Base-by-base conservation (phyloP, 2,888 invertebrate genomes). In the Lypha dubia region DNA sequence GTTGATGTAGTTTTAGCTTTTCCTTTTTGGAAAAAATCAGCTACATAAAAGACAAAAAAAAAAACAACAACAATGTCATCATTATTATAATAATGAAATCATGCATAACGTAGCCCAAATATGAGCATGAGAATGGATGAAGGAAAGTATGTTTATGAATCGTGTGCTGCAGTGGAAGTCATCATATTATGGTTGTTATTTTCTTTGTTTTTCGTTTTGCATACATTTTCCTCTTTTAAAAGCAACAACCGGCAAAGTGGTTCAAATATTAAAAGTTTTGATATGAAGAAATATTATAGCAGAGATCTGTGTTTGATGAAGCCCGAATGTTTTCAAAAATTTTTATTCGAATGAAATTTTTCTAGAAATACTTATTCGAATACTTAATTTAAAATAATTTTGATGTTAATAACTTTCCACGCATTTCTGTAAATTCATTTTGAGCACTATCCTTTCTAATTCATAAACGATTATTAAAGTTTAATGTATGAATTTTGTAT, bases 21-120 rank as follows among this genome's bases (percentile, higher is more conserved):
- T 41, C 15, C 28, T 35, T 51, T 63, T 60, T 62, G 15, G 32
- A 22, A 71, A 58, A 70, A 15, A 62, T 41, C 51, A 79, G 62
- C 44, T 8, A 38, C 63, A 63, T 41, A 17, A 53, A 35, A 17
- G 17, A 35, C 65, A 65, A 35, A 28, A 68, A 44, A 49, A 75
- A 17, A 28, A 68, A 44, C 58, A 75, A 17, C 46, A 46, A 2
- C 75, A 46, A 28, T 58, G 38, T 65, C 68, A 63, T 82, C 63
- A 65, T 76, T 56, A 63, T 76, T 81, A 75, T 71, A 70, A 82
- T 71, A 76, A 82, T 82, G 81, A 82, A 82, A 82, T 82, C 81
- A 76, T 63, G 81, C 81, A 82, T 75, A 73, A 82, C 76, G 81
- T 49, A 76, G 38, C 49, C 75, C 81, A 76, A 71, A 81, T 81